Base-by-base conservation (phyloP, 1,140 invertebrate genomes). In the Drosophila kohkoa region DNA sequence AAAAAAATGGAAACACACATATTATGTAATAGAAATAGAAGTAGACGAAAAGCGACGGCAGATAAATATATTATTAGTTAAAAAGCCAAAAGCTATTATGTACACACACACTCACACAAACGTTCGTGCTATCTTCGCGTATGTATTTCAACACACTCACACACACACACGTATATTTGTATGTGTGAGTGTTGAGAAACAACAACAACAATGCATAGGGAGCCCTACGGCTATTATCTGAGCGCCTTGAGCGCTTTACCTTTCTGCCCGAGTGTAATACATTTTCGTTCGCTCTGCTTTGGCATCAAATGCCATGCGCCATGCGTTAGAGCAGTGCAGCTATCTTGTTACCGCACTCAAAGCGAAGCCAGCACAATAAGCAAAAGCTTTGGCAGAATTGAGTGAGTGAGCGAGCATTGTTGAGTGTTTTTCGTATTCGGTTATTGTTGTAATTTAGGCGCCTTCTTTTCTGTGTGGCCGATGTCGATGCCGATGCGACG, bases 21-120 rank as follows among this genome's bases (percentile, higher is more conserved):
- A 43, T 87, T 87, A 87, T 87, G 83, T 87, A 87, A 87, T 75
- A 83, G 66, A 75, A 38, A 69, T 70, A 75, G 66, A 62, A 69
- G 66, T 75, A 70, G 77, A 78, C 67, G 60, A 83, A 87, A 82
- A 58, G 77, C 75, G 65, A 57, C 58, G 52, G 54, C 70, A 88
- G 59, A 82, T 89, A 87, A 89, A 81, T 89, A 83, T 88, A 83
- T 81, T 88, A 88, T 80, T 87, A 82, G 69, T 74, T 62, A 78
- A 73, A 69, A 77, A 72, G 69, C 75, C 60, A 51, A 63, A 68
- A 81, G 70, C 59, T 67, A 71, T 80, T 83, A 86, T 71, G 35
- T 51, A 52, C 48, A 25, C 49, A 52, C 32, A 66, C 45, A 32
- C 15, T 13, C 49, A 52, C 32, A 66, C 45, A 32, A 11, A 38